Base-by-base conservation (phyloP, 2,797 vertebrate genomes). In the Falco peregrinus region DNA sequence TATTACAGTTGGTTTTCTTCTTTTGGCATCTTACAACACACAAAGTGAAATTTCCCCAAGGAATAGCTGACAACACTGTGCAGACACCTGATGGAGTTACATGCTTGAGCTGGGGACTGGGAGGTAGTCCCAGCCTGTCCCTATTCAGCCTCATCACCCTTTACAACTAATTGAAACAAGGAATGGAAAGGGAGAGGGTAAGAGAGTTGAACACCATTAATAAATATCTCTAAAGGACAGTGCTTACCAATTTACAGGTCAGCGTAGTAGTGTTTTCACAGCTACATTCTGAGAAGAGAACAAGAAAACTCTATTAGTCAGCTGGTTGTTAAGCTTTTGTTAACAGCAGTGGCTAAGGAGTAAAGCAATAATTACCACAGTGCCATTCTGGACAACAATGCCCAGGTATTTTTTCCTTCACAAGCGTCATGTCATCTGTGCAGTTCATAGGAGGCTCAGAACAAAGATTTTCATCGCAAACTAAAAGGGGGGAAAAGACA, bases 391-490 rank as follows among this genome's bases (percentile, higher is more conserved):
- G 99, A 95, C 99, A 99, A 97, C 99, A 99, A 50, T 98, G 97
- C 29, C 98, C 99, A 20, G 98, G 97, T 59, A 98, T 50, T 67
- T 97, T 96, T 92, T 98, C 98, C 97, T 98, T 98, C 89, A 99
- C 97, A 96, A 99, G 97, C 77, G 97, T 97, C 95, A 98, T 99
- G 87, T 99, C 99, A 95, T 97, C 96, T 91, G 98, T 98, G 97
- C 99, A 99, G 75, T 95, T 98, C 90, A 98, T 87, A 75, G 98
- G 88, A 94, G 99, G 97, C 73, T 96, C 95, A 78, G 98, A 97
- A 94, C 99, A 99, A 94, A 99, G 98, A 95, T 97, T 98, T 93
- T 98, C 98, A 83, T 99, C 99, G 81, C 99, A 99, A 84, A 99
- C 99, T 99, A 97, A 68, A 97, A 74, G 39, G 54, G 17, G 33